These are phyloP conservation scores for Paelopatides confundens DNA, from an alignment of 53 echinoderm and acorn worm species.

Conservation along the genomic window DNA sequence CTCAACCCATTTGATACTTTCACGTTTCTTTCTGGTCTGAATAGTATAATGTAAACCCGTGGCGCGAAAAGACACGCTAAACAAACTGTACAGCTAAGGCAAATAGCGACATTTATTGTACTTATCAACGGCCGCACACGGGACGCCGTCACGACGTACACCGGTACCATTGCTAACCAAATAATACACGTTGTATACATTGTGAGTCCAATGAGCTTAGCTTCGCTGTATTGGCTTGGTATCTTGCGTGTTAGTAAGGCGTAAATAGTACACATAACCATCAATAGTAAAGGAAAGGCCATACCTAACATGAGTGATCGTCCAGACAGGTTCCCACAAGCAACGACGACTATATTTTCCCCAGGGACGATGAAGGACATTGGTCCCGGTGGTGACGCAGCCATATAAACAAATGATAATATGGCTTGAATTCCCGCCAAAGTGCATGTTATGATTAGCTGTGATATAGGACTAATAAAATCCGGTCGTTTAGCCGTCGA, in stretches of 20 bases:
- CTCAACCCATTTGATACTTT: conserved; percentile 32
- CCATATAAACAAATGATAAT: conserved; percentile 71
- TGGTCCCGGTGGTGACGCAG: conserved; percentile 71
- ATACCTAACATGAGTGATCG: conserved; percentile 73
- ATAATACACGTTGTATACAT: conserved; percentile 93
- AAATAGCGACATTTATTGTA: conserved; percentile 79
- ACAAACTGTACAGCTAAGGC: conserved; percentile 87
- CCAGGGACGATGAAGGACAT: conserved; percentile 46
- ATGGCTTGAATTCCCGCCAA: conserved; percentile 78
- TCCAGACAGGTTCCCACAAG: conserved; percentile 72
- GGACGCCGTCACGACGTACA: conserved; percentile 76
- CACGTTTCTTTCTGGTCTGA: conserved; percentile 85
- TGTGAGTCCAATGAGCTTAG: conserved; percentile 91
- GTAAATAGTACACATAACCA: conserved; percentile 89
- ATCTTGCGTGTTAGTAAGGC: conserved; percentile 92
- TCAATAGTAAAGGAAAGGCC: conserved; percentile 83
- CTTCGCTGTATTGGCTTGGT: conserved; percentile 91
- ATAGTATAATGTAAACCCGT: conserved; percentile 82
- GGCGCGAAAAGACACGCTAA: conserved; percentile 87
- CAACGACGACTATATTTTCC: conserved; percentile 67
- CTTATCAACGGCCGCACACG: conserved; percentile 78
- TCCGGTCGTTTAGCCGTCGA: conserved; percentile 86
- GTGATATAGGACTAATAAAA: conserved; percentile 89
- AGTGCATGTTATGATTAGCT: conserved; percentile 81
- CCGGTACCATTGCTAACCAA: conserved; percentile 91